Base-by-base conservation (phyloP, 2,797 vertebrate genomes). In the Buceros bicornis region DNA sequence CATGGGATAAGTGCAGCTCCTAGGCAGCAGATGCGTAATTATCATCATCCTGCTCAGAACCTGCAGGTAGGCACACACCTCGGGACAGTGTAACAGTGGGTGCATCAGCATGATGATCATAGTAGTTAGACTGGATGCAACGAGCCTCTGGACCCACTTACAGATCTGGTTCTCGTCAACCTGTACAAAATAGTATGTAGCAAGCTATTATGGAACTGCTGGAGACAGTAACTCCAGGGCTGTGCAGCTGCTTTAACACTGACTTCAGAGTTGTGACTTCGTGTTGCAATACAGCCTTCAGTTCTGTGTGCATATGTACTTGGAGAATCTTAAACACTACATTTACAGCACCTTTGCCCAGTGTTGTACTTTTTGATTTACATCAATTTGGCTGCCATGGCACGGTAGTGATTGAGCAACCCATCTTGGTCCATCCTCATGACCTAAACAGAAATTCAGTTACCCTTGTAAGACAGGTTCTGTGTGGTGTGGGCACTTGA, bases 241-340 rank as follows among this genome's bases (percentile, higher is more conserved):
- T 77, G 12, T 45, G 22, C 56, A 66, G 24, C 7, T 5, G 2
- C 13, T 85, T 62, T 31, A 65, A 45, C 29, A 22, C 13, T 40
- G 22, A 29, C 42, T 73, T 82, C n/a, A 60, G 70, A 70, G 51
- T 7, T 50, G 33, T 54, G 51, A 37, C 21, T 43, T 3, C 1
- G 1, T 33, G 31, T n/a, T 74, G 10, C 14, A 69, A 42, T 10
- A 8, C 10, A 83, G n/a, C 53, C n/a, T 47, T 89, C 42, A 26
- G 19, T 61, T 90, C 40, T 40, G 8, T 2, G 0, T 20, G 35
- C 0, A 0, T 31, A 31, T 11, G 7, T 47, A 53, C 24, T 48
- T 65, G 15, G 61, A 54, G 29, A 81, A 64, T 9, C 6, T 53
- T 50, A 73, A 91, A 57, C 10, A 47, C 10, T 8, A 40, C 17